Evolutionary conservation across 2,113 vertebrate species (phyloP), one percentile per base, ranked within the genome.

Genomic region (Tympanuchus pallidicinctus): DNA sequence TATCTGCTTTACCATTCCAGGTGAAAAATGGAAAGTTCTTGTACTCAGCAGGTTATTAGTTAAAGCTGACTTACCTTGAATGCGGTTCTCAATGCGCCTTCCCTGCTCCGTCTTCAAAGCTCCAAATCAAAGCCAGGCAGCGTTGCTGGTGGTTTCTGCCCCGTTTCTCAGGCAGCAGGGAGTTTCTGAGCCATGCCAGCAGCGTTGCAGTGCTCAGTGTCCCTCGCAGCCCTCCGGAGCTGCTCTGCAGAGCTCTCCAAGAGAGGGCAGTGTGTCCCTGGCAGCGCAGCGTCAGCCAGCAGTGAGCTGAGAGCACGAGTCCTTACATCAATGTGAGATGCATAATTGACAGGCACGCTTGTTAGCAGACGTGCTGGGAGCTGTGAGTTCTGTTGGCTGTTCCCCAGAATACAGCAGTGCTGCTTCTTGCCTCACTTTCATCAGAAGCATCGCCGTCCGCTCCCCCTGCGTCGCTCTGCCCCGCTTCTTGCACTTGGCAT

Each of bases 261-360:
- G 82, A 95, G 96, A 92, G 93, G 96, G 95, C 96, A 96, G 50
- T 94, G 91, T 77, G 61, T 63, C 82, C 85, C 85, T 76, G 77
- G 56, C 74, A 86, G 56, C 50, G 14, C 56, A 20, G 61, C 60
- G 1, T 32, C 32, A 16, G 22, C 11, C 57, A 52, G 48, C 25
- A 16, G 50, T 25, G 25, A 0, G 10, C 32, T 52, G 47, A 43
- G 56, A 43, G 18, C 42, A 1, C 3, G 7, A 48, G 70, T 79
- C 75, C 83, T 82, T 70, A 30, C 57, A 76, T 42, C 59, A 17
- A 34, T 13, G 9, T 8, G 42, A 61, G 70, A 57, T n/a, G n/a
- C 74, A 14, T 66, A 83, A 90, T 89, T 92, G 94, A 64, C 48
- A 70, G 90, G 28, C 65, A 54, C 8, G 1, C 84, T 92, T 65